phyloP scores from a whole-genome alignment of 1,140 invertebrate species.

The Acromyrmex heyeri region DNA sequence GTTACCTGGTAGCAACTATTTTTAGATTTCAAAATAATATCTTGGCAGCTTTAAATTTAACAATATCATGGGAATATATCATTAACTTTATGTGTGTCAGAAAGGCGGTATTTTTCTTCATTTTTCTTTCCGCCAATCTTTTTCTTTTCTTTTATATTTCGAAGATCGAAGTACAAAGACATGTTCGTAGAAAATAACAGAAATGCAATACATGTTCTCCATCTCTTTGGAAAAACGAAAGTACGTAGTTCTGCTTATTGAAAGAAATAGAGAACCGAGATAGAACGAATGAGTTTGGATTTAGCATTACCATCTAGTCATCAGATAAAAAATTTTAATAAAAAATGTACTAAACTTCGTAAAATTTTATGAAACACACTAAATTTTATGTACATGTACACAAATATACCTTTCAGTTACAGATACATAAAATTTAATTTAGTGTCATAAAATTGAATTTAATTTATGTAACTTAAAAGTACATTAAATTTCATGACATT shows the following conservation, averaged over 20 bases:
- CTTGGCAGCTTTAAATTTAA: background rate
- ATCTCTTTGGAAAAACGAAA: background rate
- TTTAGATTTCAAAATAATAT: background rate
- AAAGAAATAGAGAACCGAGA: constrained; percentile 6
- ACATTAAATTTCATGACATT: too few species aligned
- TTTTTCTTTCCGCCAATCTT: background rate
- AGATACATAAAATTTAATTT: too few species aligned
- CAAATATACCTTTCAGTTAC: too few species aligned
- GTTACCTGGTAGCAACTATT: background rate
- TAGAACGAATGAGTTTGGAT: background rate
- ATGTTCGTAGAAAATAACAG: constrained; percentile 8
- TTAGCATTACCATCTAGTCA: background rate
- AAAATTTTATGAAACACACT: too few species aligned
- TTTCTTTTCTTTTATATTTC: background rate
- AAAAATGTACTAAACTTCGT: too few species aligned
- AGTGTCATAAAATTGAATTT: too few species aligned
- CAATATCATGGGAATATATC: background rate
- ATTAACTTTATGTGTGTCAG: background rate
- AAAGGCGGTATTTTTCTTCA: background rate
- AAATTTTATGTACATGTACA: too few species aligned
- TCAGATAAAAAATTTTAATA: too few species aligned
- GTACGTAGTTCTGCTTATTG: background rate
- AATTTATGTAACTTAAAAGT: too few species aligned
- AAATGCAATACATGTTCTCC: background rate
- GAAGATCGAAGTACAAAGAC: background rate